A percentile compares a stretch with the other conserved stretches of the same genome.
phyloP scores from a whole-genome alignment of 2,888 invertebrate species.

The Mimas tiliae region DNA sequence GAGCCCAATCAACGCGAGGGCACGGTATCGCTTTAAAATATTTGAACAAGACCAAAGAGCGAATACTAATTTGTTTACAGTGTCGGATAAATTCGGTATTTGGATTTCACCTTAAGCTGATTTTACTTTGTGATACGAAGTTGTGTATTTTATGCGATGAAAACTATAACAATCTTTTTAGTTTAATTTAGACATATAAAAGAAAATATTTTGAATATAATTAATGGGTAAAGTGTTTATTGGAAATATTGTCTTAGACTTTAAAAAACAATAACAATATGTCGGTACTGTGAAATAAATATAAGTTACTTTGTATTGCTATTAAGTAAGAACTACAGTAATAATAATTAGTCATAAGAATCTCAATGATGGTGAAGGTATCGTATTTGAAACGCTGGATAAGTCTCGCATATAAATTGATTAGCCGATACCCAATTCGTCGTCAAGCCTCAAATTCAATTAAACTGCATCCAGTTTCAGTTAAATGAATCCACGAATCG shows the following conservation, averaged over 20 bases:
- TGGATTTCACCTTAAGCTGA: not conserved
- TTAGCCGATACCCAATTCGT: not conserved
- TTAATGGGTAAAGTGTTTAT: too few relatives aligned
- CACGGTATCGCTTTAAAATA: conserved; percentile 16
- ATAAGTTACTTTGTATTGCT: too few relatives aligned
- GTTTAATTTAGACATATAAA: not conserved
- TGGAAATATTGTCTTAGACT: too few relatives aligned
- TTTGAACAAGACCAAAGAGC: conserved; percentile 16
- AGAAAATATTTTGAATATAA: not conserved
- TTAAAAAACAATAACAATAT: too few relatives aligned
- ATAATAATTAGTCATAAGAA: too few relatives aligned
- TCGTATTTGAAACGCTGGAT: not conserved
- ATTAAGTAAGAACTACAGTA: too few relatives aligned
- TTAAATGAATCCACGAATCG: conserved; percentile 58
- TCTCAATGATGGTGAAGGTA: too few relatives aligned
- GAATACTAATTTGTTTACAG: conserved; percentile 18
- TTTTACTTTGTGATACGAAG: not conserved
- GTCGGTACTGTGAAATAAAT: too few relatives aligned
- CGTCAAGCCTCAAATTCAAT: conserved; percentile 42
- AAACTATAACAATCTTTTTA: not conserved
- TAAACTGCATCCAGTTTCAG: conserved; percentile 51
- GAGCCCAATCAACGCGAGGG: conserved; percentile 38
- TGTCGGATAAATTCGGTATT: not conserved
- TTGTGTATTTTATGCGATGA: not conserved
- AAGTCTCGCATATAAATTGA: not conserved